Evolutionary conservation across 1,140 invertebrate species (phyloP).

Genomic region (Ctenoplectra terminalis): DNA sequence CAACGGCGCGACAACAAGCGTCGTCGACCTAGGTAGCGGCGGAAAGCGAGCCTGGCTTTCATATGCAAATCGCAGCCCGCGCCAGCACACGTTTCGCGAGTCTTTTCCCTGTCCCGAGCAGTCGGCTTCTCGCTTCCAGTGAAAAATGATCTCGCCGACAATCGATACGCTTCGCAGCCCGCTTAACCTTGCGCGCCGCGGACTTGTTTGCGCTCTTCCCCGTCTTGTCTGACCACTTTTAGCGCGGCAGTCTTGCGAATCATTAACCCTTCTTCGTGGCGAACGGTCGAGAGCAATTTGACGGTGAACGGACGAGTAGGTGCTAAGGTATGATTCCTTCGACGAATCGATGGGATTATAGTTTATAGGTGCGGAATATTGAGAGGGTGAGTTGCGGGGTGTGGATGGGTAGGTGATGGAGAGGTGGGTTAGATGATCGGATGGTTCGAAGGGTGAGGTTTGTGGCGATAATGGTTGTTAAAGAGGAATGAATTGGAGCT

Average conservation of each 20-base stretch:
- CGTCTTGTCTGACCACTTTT: background rate
- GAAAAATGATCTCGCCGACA: slow-evolving; percentile 66
- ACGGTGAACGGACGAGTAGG: background rate
- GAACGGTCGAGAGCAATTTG: background rate
- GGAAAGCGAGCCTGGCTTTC: slow-evolving; percentile 54
- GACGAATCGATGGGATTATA: background rate
- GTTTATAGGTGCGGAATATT: background rate
- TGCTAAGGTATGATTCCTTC: background rate
- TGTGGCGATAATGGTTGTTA: background rate
- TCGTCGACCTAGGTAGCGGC: slow-evolving; percentile 44
- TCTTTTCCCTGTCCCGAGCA: slow-evolving; percentile 44
- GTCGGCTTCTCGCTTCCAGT: slow-evolving; percentile 44
- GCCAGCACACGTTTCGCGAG: slow-evolving; percentile 44
- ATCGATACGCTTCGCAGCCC: slow-evolving; percentile 50
- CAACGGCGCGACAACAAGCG: slow-evolving; percentile 54
- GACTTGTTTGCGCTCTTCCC: slow-evolving; percentile 3
- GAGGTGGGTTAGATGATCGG: background rate
- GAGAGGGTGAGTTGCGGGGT: background rate
- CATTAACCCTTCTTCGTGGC: slow-evolving; percentile 15
- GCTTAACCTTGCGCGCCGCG: background rate
- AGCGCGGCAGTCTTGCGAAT: background rate
- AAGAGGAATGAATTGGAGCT: background rate
- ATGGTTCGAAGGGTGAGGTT: background rate
- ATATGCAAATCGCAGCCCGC: slow-evolving; percentile 61
- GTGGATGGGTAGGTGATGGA: background rate